Evolutionary conservation across 2,888 invertebrate genomes (phyloP), one percentile per base, ranked within the genome.

Genomic region (Bhutanitis thaidina): DNA sequence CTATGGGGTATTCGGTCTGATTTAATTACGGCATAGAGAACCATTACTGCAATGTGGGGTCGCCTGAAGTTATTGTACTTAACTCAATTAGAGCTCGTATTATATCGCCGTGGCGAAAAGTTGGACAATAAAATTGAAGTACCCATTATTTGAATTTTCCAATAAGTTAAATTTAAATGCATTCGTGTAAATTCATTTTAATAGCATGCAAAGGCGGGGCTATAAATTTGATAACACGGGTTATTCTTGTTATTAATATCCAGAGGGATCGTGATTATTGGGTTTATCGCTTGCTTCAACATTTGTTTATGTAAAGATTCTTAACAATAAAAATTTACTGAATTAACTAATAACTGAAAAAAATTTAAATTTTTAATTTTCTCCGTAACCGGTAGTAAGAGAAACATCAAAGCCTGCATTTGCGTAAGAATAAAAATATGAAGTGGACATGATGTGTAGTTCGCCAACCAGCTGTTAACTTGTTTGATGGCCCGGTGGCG

Each of bases 71-170:
- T 50, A 46, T 51, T 46, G 52, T 52, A 52, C 52, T 43, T 51
- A 46, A 52, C 46, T 52, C 52, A 47, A 52, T 52, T 52, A 52
- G 52, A 15, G 32, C 43, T 47, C 46, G 43, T 43, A 47, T 51
- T 51, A 51, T 52, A 37, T 13, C 30, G 41, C 45, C 40, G 41
- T 30, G 29, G 40, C 41, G 36, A 41, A 41, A 49, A 51, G 40
- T 30, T 34, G 39, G 20, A 46, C 40, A 45, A 41, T 45, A 35
- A 45, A 45, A 16, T 40, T 13, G 12, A 16, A 39, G 3, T 29
- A 20, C 35, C 30, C 16, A 32, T 46, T 45, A 16, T 32, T 43
- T 43, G 32, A 49, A 30, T 38, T 37, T 14, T 27, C 14, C 14
- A 25, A 39, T 34, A 29, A 40, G 7, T 40, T 34, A 30, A 12